Evolutionary conservation across 2,888 invertebrate genomes (phyloP).

Genomic region (Epistrophe grossulariae): DNA sequence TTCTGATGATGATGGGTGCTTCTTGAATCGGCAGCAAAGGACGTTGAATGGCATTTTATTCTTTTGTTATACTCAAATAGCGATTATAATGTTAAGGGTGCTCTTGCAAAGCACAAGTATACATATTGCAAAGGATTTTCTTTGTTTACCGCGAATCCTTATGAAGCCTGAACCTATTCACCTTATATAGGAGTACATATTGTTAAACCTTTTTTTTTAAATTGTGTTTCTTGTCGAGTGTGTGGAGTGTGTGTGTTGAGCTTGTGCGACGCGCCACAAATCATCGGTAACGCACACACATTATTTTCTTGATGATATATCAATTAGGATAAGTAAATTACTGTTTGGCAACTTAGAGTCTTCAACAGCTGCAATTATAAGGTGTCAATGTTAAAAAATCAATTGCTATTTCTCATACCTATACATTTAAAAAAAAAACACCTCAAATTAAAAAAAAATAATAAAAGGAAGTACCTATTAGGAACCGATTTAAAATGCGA

Average conservation of each 20-base stretch:
- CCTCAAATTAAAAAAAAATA: not conserved
- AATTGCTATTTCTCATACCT: slow-evolving; percentile 42
- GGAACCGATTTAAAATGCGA: not conserved
- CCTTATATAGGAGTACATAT: not conserved
- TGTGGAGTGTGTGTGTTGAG: slow-evolving; percentile 36
- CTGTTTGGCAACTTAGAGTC: slow-evolving; percentile 54
- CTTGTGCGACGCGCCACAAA: slow-evolving; percentile 58
- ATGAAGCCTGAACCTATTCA: slow-evolving; percentile 24
- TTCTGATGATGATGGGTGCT: slow-evolving; percentile 21
- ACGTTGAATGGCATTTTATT: slow-evolving; percentile 47
- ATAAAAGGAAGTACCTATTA: not conserved
- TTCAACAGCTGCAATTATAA: slow-evolving; percentile 71
- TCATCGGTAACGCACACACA: slow-evolving; percentile 52
- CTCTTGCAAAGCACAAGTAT: slow-evolving; percentile 48
- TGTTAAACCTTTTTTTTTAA: slow-evolving; percentile 34
- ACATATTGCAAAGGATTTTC: slow-evolving; percentile 51
- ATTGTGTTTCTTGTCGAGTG: slow-evolving; percentile 40
- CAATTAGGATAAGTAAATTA: slow-evolving; percentile 74
- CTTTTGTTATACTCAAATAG: slow-evolving; percentile 59
- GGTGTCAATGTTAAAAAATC: slow-evolving; percentile 71
- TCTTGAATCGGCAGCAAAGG: slow-evolving; percentile 35
- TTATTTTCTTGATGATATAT: slow-evolving; percentile 57
- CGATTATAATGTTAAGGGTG: slow-evolving; percentile 72
- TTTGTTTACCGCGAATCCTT: slow-evolving; percentile 49
- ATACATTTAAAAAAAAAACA: not conserved